Base-by-base conservation (phyloP, 2,888 invertebrate genomes). In the Patella ulyssiponensis region DNA sequence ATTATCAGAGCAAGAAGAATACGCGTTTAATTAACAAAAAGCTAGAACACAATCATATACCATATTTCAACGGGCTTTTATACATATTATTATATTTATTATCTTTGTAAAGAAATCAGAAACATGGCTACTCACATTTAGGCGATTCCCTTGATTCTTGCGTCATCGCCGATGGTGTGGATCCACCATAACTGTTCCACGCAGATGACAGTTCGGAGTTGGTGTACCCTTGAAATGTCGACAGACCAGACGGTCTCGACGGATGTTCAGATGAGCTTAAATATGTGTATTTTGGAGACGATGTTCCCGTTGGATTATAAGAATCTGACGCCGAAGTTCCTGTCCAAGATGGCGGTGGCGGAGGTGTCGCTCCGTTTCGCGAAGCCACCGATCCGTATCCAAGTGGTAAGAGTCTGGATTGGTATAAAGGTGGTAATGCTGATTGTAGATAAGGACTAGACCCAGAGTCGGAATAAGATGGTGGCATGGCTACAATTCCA, bases 221-320 rank as follows among this genome's bases (percentile, higher is more conserved):
- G 82, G 76, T 83, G 83, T 20, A 75, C 44, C 15, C 79, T 74
- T 56, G 80, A 73, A 15, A 77, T 74, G 11, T 80, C 80, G 69
- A 77, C 78, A 3, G 82, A 71, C 33, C 79, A 56, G 1, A 75
- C 69, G 20, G 75, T 9, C 72, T 77, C 51, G 81, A 76, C 20
- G 77, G 69, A 9, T 76, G 56, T 33, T 52, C 77, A 33, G 52
- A 27, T 15, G 77, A 27, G 17, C 71, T 69, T 11, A 70, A 33
- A 69, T 58, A 72, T 12, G 74, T 72, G 17, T 73, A 77, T 44
- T 73, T 70, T 15, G 72, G 74, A 12, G 77, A 71, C 4, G 69
- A 70, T n/a, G 54, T 53, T 4, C 74, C 71, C 33, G 77, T 75
- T 53, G 74, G 76, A 69, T 78, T 76, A 58, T 71, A 70, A 33